phyloP scores from a whole-genome alignment of 2,888 invertebrate species.

The Nymphalis c-album region DNA sequence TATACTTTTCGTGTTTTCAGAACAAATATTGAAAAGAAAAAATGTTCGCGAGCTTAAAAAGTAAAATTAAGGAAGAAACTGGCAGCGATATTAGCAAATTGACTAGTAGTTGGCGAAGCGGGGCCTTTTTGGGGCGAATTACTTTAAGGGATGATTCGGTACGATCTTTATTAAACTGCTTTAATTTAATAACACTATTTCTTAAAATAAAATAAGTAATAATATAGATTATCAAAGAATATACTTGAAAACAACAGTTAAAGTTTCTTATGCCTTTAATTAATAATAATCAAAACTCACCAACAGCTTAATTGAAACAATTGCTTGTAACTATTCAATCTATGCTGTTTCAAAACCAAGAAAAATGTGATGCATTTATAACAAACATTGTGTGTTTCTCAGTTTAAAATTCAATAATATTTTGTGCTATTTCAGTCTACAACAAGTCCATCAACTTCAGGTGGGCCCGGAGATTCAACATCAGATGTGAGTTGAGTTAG shows the following conservation, averaged over 20 bases:
- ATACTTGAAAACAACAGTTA: neutral
- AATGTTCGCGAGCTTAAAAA: constrained; percentile 94
- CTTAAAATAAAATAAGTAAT: neutral
- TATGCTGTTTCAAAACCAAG: no score
- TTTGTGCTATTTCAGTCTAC: constrained; percentile 59
- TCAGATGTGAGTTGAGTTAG: constrained; percentile 61
- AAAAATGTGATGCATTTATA: no score
- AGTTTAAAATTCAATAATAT: no score
- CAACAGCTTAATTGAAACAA: no score
- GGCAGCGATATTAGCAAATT: constrained; percentile 87
- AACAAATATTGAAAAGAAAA: constrained; percentile 29
- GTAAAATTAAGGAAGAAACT: constrained; percentile 94
- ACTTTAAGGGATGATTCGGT: constrained; percentile 76
- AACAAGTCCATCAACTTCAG: constrained; percentile 71
- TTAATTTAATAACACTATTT: neutral
- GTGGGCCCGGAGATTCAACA: constrained; percentile 67
- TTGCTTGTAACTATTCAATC: no score
- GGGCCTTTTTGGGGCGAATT: constrained; percentile 77
- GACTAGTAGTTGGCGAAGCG: constrained; percentile 75
- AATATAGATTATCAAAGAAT: neutral
- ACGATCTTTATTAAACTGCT: constrained; percentile 40
- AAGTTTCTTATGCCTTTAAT: no score
- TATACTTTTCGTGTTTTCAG: constrained; percentile 15
- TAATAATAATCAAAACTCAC: no score
- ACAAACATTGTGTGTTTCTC: no score